phyloP scores from a whole-genome alignment of 2,797 vertebrate genomes.

The Sparus aurata region DNA sequence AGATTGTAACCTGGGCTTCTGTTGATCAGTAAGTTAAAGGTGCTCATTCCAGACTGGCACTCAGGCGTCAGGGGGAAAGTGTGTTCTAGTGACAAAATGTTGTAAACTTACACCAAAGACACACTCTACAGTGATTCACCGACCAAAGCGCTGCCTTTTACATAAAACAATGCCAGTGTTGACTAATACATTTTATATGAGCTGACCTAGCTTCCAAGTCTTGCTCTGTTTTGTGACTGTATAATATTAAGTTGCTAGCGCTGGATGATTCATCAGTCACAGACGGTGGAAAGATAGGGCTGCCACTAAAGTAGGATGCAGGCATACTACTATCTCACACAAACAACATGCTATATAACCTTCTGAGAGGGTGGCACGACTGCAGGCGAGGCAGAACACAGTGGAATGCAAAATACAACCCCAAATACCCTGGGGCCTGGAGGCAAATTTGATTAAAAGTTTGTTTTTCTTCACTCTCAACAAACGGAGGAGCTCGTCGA shows the following conservation, averaged over 20 bases:
- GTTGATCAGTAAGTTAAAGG: slow-evolving; percentile 72
- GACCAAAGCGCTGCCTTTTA: slow-evolving; percentile 30
- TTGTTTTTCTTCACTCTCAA: slow-evolving; percentile 90
- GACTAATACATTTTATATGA: slow-evolving; percentile 46
- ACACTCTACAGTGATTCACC: slow-evolving; percentile 36
- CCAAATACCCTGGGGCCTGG: slow-evolving; percentile 84
- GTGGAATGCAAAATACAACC: slow-evolving; percentile 86
- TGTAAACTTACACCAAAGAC: slow-evolving; percentile 44
- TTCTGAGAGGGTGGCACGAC: slow-evolving; percentile 73
- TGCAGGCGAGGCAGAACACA: slow-evolving; percentile 77
- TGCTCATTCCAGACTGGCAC: slow-evolving; percentile 58
- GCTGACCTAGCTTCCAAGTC: slow-evolving; percentile 28
- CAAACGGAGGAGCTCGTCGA: slow-evolving; percentile 87
- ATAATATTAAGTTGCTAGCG: slow-evolving; percentile 40
- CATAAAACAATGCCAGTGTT: slow-evolving; percentile 35
- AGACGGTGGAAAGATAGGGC: slow-evolving; percentile 44
- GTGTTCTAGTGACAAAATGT: slow-evolving; percentile 34
- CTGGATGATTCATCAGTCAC: slow-evolving; percentile 55
- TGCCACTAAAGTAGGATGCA: slow-evolving; percentile 53
- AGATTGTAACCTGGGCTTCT: slow-evolving; percentile 60
- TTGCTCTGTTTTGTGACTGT: slow-evolving; percentile 41
- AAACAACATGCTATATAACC: slow-evolving; percentile 78
- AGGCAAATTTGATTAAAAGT: slow-evolving; percentile 92
- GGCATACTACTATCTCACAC: slow-evolving; percentile 61
- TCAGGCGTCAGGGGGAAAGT: slow-evolving; percentile 7